Conservation (phyloP, 2,797 vertebrate genomes). For the Lacerta agilis region DNA sequence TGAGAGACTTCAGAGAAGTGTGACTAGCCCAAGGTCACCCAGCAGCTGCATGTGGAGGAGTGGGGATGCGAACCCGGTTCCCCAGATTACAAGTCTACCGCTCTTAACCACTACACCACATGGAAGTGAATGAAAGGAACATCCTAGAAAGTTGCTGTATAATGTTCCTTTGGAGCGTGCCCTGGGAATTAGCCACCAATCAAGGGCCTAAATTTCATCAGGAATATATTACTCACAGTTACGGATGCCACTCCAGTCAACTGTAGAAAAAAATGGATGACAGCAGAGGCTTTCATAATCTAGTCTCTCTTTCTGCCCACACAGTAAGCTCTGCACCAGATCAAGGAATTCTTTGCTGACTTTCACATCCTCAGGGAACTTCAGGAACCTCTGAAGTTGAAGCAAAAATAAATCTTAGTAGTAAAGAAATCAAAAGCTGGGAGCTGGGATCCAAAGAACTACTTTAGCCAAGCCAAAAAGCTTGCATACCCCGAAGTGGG, state of each 20-base stretch:
- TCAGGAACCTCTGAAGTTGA: constrained; percentile 85
- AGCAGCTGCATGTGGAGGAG: too few relatives aligned
- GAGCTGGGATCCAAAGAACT: background rate
- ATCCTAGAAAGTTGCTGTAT: background rate
- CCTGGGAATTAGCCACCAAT: accelerated
- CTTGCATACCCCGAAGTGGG: background rate
- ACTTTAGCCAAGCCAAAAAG: background rate
- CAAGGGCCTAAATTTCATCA: constrained; percentile 8
- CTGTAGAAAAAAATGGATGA: constrained; percentile 90
- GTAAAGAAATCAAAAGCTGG: constrained; percentile 23
- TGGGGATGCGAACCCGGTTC: too few relatives aligned
- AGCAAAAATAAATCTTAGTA: constrained; percentile 58
- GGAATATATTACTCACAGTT: constrained; percentile 83
- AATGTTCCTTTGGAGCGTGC: too few relatives aligned
- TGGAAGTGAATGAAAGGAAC: too few relatives aligned
- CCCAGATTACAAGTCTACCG: too few relatives aligned
- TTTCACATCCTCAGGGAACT: constrained; percentile 88
- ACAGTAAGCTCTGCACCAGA: constrained; percentile 90
- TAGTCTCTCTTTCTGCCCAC: constrained; percentile 87
- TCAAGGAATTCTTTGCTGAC: constrained; percentile 87
- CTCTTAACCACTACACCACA: too few relatives aligned
- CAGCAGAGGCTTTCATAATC: constrained; percentile 90
- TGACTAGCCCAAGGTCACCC: too few relatives aligned
- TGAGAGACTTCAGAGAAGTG: too few relatives aligned
- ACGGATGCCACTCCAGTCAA: constrained; percentile 90